phyloP scores from a whole-genome alignment of 2,797 vertebrate species.

The Schizothorax lantsangensis region DNA sequence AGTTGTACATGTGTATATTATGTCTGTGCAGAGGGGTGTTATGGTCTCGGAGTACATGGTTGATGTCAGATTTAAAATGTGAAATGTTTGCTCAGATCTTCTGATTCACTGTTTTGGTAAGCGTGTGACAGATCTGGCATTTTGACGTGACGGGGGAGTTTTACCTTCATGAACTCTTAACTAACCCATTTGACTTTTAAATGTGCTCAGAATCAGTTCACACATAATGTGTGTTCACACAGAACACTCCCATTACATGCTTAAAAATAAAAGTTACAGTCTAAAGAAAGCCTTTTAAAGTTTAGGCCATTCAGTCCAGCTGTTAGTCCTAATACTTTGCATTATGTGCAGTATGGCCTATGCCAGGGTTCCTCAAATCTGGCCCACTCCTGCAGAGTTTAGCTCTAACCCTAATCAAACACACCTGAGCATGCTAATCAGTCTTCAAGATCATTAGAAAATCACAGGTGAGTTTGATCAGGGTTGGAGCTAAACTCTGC shows the following conservation, averaged over 20 bases:
- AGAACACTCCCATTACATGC: background rate
- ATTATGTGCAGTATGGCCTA: background rate
- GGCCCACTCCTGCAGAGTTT: no score
- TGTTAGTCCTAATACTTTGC: background rate
- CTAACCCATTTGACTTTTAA: conserved; percentile 16
- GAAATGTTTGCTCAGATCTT: conserved; percentile 18
- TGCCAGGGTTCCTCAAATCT: no score
- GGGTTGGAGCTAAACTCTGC: no score
- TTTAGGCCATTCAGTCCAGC: background rate
- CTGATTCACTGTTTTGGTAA: conserved; percentile 51
- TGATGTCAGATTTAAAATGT: conserved; percentile 40
- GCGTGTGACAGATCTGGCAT: conserved; percentile 46
- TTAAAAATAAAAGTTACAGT: conserved; percentile 4
- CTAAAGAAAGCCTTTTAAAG: background rate
- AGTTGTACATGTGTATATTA: conserved; percentile 26
- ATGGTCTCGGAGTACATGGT: conserved; percentile 16
- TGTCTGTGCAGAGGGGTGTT: conserved; percentile 37
- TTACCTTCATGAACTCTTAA: conserved; percentile 27
- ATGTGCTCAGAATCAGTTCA: background rate
- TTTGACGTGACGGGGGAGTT: conserved; percentile 42
- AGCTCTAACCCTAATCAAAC: no score
- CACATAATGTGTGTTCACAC: background rate
- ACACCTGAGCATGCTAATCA: no score
- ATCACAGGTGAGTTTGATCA: no score
- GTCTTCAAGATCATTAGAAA: no score